Evolutionary conservation across 2,113 vertebrate species (phyloP), one percentile per base, ranked within the genome.

Genomic region (Dromaius novaehollandiae): DNA sequence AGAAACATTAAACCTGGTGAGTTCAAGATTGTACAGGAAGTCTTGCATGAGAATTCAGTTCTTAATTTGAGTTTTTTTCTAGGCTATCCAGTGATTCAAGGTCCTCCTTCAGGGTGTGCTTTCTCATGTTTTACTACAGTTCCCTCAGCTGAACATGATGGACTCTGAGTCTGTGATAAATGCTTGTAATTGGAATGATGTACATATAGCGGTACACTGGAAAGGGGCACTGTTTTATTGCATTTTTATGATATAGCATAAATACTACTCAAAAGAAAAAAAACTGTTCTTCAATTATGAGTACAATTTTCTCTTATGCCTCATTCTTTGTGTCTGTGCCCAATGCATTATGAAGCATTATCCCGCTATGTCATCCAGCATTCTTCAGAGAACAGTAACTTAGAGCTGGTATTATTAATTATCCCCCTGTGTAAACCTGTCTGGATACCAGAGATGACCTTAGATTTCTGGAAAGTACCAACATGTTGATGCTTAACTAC

Each of bases 21-120:
- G 6, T 2, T 71, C 51, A 82, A 64, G 55, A 51, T 11, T 20
- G 9, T 18, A 11, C 24, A 18, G 50, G 53, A 77, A 65, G 42
- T 17, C 5, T 74, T 66, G 1, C 2, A 10, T 4, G 11, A 50
- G 50, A 64, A 32, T 88, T 46, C 22, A 13, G 42, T 78, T 14
- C 4, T n/a, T 30, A 58, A 65, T 63, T 60, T 28, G 5, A 65
- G 14, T 51, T 80, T 1, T 0, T 14, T 93, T 79, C 51, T 20
- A 82, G 60, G 51, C 34, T 89, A 8, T 16, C 22, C 17, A 9
- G 1, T 56, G 61, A 22, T 58, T 65, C 9, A n/a, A 38, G 38
- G 5, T 5, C 15, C 24, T 56, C 44, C 65, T n/a, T 40, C 70
- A 40, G 4, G 2, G 34, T 0, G 2, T 0, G 2, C n/a, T 5